Conservation (phyloP, 2,113 vertebrate species). For the Gallinago jamesoni region DNA sequence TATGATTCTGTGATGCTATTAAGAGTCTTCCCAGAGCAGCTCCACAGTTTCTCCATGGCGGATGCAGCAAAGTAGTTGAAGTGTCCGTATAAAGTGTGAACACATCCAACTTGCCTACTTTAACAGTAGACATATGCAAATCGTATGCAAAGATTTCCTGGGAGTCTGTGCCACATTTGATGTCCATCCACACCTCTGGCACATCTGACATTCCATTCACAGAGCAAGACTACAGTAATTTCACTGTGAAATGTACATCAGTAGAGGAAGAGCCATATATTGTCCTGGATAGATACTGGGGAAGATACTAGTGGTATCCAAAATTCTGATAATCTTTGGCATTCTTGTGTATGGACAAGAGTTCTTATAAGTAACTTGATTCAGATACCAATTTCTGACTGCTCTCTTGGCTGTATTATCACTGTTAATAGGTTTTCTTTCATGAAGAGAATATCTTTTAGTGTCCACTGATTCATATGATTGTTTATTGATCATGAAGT, state of each 20-base stretch:
- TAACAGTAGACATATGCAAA: background rate
- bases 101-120: background rate
- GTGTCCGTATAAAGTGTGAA: background rate
- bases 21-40: background rate
- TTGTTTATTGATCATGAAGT: constrained; percentile 14
- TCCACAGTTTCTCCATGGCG: background rate
- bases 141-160: background rate
- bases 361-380: background rate
- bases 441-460: background rate
- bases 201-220: background rate
- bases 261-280: background rate
- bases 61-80: background rate
- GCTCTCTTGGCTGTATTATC: background rate
- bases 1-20: background rate
- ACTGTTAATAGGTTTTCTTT: background rate
- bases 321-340: background rate
- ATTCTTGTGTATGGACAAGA: background rate
- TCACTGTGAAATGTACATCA: background rate
- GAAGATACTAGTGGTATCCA: background rate
- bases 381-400: background rate
- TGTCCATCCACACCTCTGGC: background rate
- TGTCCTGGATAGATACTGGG: background rate
- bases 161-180: background rate
- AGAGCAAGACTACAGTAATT: background rate
- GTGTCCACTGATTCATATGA: constrained; percentile 12